Percentiles rank a stretch among this genome's conserved stretches.
Evolutionary conservation across 64 coral and sea anemone species (phyloP).

Genomic region (Stichodactyla helianthus): DNA sequence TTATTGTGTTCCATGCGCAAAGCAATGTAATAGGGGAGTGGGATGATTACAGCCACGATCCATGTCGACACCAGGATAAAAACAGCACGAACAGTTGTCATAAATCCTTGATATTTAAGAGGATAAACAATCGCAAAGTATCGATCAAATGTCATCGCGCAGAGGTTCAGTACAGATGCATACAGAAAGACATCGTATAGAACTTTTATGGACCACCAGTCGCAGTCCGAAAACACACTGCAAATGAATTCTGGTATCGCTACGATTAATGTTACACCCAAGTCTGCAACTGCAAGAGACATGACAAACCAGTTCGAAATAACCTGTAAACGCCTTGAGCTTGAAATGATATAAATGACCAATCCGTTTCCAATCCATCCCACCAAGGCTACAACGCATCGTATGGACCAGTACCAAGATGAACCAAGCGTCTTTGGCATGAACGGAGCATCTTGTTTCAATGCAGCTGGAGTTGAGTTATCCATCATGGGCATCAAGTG

Average conservation of each 20-base stretch:
- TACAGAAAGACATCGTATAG: conserved; percentile 9
- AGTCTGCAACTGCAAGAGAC: conserved; percentile 40
- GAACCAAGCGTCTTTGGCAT: background rate
- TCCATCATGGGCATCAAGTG: background rate
- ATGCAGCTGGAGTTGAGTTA: background rate
- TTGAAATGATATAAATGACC: conserved; percentile 8
- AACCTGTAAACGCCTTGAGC: conserved; percentile 2
- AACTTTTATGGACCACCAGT: background rate
- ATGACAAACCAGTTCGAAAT: conserved; percentile 33
- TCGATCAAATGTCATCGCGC: conserved; percentile 22
- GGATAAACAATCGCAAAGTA: conserved; percentile 12
- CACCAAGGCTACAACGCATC: background rate
- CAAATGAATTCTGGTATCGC: conserved; percentile 1
- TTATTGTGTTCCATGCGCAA: background rate
- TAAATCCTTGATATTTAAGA: background rate
- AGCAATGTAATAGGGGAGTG: conserved; percentile 15
- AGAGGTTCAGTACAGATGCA: background rate
- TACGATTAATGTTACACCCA: background rate
- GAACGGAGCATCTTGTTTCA: background rate
- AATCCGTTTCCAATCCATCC: conserved; percentile 27
- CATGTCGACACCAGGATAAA: background rate
- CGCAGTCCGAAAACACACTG: background rate
- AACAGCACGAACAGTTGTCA: background rate
- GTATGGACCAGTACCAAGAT: background rate
- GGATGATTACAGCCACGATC: background rate